phyloP scores from a whole-genome alignment of 2,797 vertebrate species.

The Netta rufina region DNA sequence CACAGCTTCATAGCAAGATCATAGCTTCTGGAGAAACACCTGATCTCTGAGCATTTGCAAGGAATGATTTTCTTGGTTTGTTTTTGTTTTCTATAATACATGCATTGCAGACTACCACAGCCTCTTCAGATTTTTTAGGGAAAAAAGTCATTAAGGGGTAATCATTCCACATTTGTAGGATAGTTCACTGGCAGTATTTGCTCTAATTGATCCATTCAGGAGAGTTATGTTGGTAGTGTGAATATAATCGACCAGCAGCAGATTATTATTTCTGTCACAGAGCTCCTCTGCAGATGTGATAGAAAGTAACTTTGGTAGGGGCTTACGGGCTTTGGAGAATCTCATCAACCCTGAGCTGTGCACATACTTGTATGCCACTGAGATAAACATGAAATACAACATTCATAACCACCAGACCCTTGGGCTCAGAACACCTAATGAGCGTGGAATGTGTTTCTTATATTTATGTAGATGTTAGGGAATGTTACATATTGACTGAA shows the following conservation, averaged over 20 bases:
- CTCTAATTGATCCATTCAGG: constrained; percentile 54
- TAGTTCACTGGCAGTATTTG: not conserved
- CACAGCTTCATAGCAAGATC: not conserved
- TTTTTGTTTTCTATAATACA: not conserved
- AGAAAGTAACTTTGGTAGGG: constrained; percentile 42
- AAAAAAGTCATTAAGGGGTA: not conserved
- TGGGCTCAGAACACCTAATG: constrained; percentile 28
- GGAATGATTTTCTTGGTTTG: not conserved
- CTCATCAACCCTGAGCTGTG: constrained; percentile 54
- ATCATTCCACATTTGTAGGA: not conserved
- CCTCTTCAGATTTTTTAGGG: not conserved
- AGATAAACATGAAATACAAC: constrained; percentile 68
- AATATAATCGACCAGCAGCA: constrained; percentile 9
- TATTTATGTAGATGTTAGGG: not conserved
- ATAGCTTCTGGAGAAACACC: not conserved
- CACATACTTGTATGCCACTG: constrained; percentile 24
- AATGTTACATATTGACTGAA: not conserved
- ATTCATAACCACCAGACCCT: constrained; percentile 51
- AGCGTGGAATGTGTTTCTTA: constrained; percentile 19
- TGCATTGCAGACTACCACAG: not conserved
- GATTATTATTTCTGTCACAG: constrained; percentile 67
- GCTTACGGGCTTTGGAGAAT: not conserved
- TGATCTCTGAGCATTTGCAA: not conserved
- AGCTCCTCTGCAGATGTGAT: constrained; percentile 42
- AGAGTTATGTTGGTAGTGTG: constrained; percentile 50